A percentile compares a stretch with the other conserved stretches of the same genome.
phyloP scores from a whole-genome alignment of 1,140 invertebrate species.

The Drosophila persimilis region DNA sequence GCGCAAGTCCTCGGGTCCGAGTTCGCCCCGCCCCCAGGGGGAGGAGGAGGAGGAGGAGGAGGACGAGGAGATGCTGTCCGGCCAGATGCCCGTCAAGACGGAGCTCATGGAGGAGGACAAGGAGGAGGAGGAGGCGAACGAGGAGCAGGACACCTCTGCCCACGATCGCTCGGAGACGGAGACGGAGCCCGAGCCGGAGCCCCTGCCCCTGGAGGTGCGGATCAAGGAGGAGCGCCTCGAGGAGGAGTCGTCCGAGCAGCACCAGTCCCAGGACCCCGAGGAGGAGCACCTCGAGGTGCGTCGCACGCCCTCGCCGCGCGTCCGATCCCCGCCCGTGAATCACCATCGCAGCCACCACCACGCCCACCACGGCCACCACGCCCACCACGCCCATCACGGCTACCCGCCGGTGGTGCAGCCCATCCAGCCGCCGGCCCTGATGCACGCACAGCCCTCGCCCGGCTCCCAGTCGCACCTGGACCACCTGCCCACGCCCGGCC shows the following conservation, averaged over 20 bases:
- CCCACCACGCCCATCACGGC: conserved; percentile 17
- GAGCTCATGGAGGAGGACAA: conserved; percentile 51
- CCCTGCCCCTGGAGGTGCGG: conserved; percentile 59
- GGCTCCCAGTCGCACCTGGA: conserved; percentile 83
- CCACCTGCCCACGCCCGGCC: conserved; percentile 84
- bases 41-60: conserved; percentile 10
- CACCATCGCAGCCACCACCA: conserved; percentile 16
- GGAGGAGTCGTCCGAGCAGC: conserved; percentile 21
- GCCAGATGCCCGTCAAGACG: conserved; percentile 40
- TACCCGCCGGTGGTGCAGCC: conserved; percentile 74
- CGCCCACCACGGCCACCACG: conserved; percentile 13
- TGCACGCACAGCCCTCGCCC: conserved; percentile 82
- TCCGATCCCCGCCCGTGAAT: conserved; percentile 8
- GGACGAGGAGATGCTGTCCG: conserved; percentile 6
- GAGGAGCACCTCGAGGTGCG: conserved; percentile 4
- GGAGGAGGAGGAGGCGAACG: conserved; percentile 16
- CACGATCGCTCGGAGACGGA: conserved; percentile 14
- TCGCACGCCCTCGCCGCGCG: conserved; percentile 8
- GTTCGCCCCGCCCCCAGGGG: conserved; percentile 42
- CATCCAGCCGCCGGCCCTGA: conserved; percentile 66
- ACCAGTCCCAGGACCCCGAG: background rate
- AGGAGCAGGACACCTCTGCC: background rate
- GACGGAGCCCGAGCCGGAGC: conserved; percentile 43
- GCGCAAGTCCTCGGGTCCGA: conserved; percentile 86
- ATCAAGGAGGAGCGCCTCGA: conserved; percentile 75